Percentiles rank a stretch among this genome's conserved stretches.
These are phyloP conservation scores for Corythornis vintsioides DNA, from an alignment of 2,113 vertebrate species.

Conservation along the genomic window DNA sequence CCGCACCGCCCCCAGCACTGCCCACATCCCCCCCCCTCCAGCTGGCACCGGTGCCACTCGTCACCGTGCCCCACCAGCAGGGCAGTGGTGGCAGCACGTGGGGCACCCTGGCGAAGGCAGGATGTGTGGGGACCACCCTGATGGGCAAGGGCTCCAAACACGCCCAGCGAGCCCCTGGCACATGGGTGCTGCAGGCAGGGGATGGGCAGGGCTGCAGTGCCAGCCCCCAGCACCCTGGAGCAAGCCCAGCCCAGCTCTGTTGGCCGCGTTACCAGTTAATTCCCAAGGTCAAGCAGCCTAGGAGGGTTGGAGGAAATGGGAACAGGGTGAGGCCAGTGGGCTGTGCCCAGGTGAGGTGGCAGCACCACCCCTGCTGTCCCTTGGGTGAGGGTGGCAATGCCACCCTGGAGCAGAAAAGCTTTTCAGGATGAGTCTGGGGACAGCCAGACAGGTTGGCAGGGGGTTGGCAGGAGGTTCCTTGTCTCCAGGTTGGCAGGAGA, in stretches of 20 bases:
- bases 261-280: background rate
- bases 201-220: background rate
- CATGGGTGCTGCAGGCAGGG: fast-evolving
- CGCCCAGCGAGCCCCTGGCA: fast-evolving
- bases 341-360: background rate
- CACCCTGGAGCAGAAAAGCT: background rate
- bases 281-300: background rate
- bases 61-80: fast-evolving
- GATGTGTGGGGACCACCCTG: background rate
- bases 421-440: fast-evolving
- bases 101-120: fast-evolving
- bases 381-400: fast-evolving
- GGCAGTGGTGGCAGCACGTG: background rate
- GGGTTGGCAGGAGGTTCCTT: background rate
- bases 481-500: background rate
- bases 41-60: fast-evolving
- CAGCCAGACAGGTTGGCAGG: no score
- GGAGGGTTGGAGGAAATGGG: background rate
- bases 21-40: background rate
- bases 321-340: background rate
- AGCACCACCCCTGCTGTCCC: background rate
- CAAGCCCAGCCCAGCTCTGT: background rate
- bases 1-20: background rate
- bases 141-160: background rate
- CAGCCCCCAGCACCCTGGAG: background rate